Evolutionary conservation across 2,888 invertebrate genomes (phyloP), one percentile per base, ranked within the genome.

Genomic region (Clunio marinus): DNA sequence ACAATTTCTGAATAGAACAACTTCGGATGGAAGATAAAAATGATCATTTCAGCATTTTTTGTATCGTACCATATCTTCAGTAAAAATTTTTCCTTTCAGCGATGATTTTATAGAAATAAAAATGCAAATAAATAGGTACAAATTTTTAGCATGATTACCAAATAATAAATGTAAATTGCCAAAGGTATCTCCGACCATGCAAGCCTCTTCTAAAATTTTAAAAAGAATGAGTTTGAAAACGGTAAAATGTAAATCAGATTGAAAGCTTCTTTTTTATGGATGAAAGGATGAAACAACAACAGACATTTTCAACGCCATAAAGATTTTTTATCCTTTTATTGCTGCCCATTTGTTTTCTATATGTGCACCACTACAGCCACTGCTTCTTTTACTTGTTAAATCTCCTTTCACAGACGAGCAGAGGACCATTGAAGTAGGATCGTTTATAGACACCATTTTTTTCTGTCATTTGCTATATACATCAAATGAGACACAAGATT

Each of bases 111-210:
- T 32, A 13, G 7, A 13, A 32, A 32, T 32, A 32, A 32, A 51
- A 51, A 51, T 51, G 51, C 22, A 51, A 51, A 51, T 51, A 51
- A 51, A 51, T 22, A n/a, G n/a, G n/a, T n/a, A 51, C 51, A 51
- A 51, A 51, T 51, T 51, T 22, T 20, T 51, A n/a, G 51, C 51
- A 22, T 51, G 51, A 51, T 51, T 51, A 51, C 51, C 51, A 13
- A 51, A 51, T 51, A 51, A 51, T 51, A 51, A 51, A 51, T 51
- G 51, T 51, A 51, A 51, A 51, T 51, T 51, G 5, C 35, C 51
- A 2, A 51, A 51, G 51, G 51, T 51, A 22, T n/a, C 41, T 10
- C 41, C 41, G 15, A n/a, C 41, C n/a, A 15, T 41, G 51, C 5
- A 51, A 13, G n/a, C 10, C n/a, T 41, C 15, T n/a, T 3, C 15